These are phyloP conservation scores for Falco berigora DNA, from an alignment of 2,797 vertebrate genomes.

Conservation along the genomic window DNA sequence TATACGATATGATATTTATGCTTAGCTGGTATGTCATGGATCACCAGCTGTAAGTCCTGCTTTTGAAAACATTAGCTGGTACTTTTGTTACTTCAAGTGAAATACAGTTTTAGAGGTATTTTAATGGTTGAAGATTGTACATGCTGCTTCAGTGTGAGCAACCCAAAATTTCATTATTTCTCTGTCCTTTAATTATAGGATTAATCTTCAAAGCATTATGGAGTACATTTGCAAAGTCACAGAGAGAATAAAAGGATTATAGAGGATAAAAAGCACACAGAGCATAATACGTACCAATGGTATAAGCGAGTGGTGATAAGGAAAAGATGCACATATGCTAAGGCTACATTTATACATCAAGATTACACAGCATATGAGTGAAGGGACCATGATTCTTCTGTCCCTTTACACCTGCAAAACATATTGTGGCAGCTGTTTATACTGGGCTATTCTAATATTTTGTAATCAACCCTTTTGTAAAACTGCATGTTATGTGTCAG, in stretches of 20 bases:
- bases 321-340: background rate
- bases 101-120: background rate
- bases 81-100: background rate
- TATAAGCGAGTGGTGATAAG: background rate
- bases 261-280: background rate
- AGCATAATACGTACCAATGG: background rate
- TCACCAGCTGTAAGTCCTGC: background rate
- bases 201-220: constrained; percentile 23
- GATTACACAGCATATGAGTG: background rate
- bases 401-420: background rate
- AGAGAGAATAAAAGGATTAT: background rate
- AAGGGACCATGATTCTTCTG: background rate
- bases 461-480: background rate
- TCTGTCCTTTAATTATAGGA: constrained; percentile 12
- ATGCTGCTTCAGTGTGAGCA: background rate
- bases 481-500: background rate
- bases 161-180: background rate
- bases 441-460: background rate
- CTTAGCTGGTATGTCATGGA: background rate
- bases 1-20: fast-evolving
- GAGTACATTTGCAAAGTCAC: background rate
- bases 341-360: background rate
- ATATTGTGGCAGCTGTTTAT: background rate
- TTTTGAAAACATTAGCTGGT: background rate
- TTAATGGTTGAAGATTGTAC: background rate